phyloP scores from a whole-genome alignment of 1,140 invertebrate species.

The Coenobita brevimanus region DNA sequence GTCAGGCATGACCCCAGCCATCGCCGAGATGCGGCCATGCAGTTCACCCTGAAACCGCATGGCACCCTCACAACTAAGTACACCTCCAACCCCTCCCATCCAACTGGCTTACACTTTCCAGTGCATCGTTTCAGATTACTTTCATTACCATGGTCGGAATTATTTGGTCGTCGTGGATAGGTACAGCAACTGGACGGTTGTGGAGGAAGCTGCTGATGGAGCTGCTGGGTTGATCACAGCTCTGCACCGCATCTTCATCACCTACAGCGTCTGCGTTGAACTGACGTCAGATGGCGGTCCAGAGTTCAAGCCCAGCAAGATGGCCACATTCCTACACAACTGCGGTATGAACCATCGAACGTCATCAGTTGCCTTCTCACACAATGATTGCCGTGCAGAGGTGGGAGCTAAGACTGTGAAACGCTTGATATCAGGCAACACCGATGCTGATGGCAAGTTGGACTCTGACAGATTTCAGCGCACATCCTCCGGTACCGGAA shows the following conservation, averaged over 20 bases:
- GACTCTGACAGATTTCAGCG: no score
- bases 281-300: constrained; percentile 18
- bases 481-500: no score
- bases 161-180: constrained; percentile 31
- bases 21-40: constrained; percentile 9
- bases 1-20: constrained; percentile 17
- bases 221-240: constrained; percentile 7
- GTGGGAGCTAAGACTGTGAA: no score
- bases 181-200: constrained; percentile 30
- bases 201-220: constrained; percentile 14
- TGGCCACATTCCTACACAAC: not conserved
- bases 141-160: constrained; percentile 11
- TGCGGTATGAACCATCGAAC: constrained; percentile 4
- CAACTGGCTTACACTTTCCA: constrained; percentile 12
- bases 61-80: constrained; percentile 21
- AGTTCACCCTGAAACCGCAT: constrained; percentile 4
- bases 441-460: no score
- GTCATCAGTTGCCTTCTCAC: constrained; percentile 17
- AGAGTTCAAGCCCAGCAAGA: constrained; percentile 13
- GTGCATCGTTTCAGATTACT: constrained; percentile 35
- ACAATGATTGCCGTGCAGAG: no score
- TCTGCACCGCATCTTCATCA: not conserved
- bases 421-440: no score
- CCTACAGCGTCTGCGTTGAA: constrained; percentile 23
- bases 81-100: constrained; percentile 13